These are phyloP conservation scores for Whitmania pigra DNA, from an alignment of 1,140 invertebrate genomes.

Conservation along the genomic window DNA sequence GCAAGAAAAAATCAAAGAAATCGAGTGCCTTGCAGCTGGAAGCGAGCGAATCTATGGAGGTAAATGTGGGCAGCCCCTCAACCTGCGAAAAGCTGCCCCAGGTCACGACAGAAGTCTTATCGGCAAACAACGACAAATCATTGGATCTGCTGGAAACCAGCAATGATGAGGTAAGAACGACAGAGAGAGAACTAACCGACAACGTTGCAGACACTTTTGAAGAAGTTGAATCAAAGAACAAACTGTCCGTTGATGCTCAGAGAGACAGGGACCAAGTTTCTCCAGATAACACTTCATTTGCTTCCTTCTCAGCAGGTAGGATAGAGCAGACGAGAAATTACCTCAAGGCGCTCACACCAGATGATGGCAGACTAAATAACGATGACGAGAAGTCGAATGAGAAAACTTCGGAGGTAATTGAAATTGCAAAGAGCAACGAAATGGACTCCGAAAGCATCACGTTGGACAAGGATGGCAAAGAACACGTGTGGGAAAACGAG, in stretches of 20 bases:
- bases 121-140: too few species aligned
- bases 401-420: neutral
- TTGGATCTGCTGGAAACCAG: neutral
- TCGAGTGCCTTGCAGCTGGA: too few species aligned
- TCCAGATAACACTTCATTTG: too few species aligned
- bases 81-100: too few species aligned
- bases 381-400: neutral
- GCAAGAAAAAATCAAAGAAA: too few species aligned
- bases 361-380: neutral
- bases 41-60: too few species aligned
- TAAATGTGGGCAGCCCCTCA: too few species aligned
- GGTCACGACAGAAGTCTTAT: too few species aligned
- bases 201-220: neutral
- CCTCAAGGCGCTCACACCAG: neutral
- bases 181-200: neutral
- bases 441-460: neutral
- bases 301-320: neutral
- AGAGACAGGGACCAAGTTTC: neutral
- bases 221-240: slow-evolving; percentile 1
- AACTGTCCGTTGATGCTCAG: neutral
- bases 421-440: neutral
- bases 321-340: slow-evolving; percentile 13
- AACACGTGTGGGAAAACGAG: neutral
- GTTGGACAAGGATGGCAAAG: neutral
- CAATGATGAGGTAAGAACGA: neutral